These are phyloP conservation scores for Atta cephalotes DNA, from an alignment of 1,140 invertebrate genomes.

Conservation along the genomic window DNA sequence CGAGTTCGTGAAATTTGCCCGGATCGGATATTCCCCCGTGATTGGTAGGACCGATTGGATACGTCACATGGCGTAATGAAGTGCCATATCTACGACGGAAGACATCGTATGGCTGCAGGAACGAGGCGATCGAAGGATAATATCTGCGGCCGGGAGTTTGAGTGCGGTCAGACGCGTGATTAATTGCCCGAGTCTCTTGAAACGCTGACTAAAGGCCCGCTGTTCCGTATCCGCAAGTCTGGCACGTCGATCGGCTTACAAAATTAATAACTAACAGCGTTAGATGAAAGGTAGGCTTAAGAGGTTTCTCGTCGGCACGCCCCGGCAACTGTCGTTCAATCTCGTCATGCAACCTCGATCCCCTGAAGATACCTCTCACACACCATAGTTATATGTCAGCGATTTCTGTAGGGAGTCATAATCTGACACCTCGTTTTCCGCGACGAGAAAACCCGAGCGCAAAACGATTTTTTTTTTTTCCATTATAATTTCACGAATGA, in stretches of 20 bases:
- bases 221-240: constrained; percentile 58
- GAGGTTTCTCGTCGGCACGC: background rate
- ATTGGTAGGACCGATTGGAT: constrained; percentile 43
- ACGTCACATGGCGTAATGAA: constrained; percentile 60
- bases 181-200: constrained; percentile 78
- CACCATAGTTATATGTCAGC: constrained; percentile 49
- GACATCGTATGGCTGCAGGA: constrained; percentile 21
- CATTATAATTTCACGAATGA: background rate
- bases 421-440: constrained; percentile 40
- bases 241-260: constrained; percentile 57
- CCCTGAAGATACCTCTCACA: constrained; percentile 15
- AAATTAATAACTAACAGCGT: constrained; percentile 72
- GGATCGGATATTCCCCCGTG: constrained; percentile 33
- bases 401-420: constrained; percentile 50
- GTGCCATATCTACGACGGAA: constrained; percentile 69
- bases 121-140: constrained; percentile 38
- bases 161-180: constrained; percentile 70
- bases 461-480: background rate
- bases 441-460: background rate
- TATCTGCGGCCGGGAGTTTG: constrained; percentile 58
- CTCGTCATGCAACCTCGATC: background rate
- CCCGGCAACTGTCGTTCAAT: background rate
- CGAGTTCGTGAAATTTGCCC: constrained; percentile 3
- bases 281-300: constrained; percentile 53
- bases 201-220: constrained; percentile 77